Percentiles rank a stretch among this genome's conserved stretches.
These are phyloP conservation scores for Colaptes auratus DNA, from an alignment of 2,113 vertebrate genomes.

Conservation along the genomic window DNA sequence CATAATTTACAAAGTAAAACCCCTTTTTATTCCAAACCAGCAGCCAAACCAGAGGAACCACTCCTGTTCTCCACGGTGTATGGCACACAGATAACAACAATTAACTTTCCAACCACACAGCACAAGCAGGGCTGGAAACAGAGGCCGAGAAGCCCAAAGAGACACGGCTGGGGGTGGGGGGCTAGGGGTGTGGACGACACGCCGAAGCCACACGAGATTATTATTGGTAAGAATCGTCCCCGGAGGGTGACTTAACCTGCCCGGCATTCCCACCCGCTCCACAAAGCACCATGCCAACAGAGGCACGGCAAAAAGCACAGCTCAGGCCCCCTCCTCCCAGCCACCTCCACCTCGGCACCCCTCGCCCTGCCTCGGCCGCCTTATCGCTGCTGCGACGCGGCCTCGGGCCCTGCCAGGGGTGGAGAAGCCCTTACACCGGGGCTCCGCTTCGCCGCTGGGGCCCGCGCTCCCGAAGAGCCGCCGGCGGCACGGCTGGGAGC, in stretches of 20 bases:
- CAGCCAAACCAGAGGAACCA: accelerated
- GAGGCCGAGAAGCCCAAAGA: accelerated
- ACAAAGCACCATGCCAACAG: accelerated
- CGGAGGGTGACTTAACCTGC: accelerated
- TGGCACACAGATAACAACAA: accelerated
- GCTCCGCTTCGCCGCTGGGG: background rate
- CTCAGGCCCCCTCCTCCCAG: background rate
- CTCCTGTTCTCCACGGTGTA: accelerated
- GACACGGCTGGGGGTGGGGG: accelerated
- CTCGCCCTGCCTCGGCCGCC: background rate
- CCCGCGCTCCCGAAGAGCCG: background rate
- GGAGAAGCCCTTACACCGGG: background rate
- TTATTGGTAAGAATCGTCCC: accelerated
- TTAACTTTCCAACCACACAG: accelerated
- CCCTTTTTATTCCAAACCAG: too few species aligned
- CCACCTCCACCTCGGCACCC: background rate
- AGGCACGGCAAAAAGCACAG: accelerated
- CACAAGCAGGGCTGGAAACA: background rate
- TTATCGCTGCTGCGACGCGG: background rate
- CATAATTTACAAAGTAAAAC: background rate
- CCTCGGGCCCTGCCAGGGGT: too few species aligned
- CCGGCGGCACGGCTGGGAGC: background rate
- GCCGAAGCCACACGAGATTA: accelerated
- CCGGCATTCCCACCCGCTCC: accelerated
- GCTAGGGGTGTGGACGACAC: too few species aligned